Evolutionary conservation across 2,888 invertebrate species (phyloP).

Genomic region (Morpho deidamia): DNA sequence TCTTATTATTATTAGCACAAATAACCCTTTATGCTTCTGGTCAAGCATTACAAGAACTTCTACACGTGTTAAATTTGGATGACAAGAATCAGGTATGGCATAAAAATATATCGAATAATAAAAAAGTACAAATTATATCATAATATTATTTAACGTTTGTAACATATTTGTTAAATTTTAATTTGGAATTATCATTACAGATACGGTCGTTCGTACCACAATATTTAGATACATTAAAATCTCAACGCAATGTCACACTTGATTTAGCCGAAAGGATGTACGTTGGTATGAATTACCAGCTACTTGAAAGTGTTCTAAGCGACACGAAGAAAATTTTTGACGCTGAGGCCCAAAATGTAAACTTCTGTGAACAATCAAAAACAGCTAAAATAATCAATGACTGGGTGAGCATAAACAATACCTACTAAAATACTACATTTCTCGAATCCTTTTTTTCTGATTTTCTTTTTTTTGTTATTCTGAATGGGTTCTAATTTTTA

Average conservation of each 20-base stretch:
- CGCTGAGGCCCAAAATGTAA: constrained; percentile 28
- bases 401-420: constrained; percentile 22
- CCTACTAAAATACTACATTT: background rate
- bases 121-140: too few species aligned
- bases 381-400: constrained; percentile 27
- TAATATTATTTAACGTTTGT: too few species aligned
- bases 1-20: constrained; percentile 26
- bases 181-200: constrained; percentile 14
- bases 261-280: constrained; percentile 24
- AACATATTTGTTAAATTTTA: background rate
- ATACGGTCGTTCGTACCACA: constrained; percentile 21
- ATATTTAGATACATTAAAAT: constrained; percentile 20
- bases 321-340: constrained; percentile 23
- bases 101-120: background rate
- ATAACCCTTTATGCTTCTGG: constrained; percentile 24
- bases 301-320: constrained; percentile 19
- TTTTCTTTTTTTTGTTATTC: background rate
- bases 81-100: background rate
- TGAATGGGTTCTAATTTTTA: background rate
- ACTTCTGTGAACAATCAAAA: constrained; percentile 21
- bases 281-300: constrained; percentile 19
- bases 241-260: constrained; percentile 24
- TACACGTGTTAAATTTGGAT: constrained; percentile 22
- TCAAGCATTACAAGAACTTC: constrained; percentile 19
- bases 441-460: too few species aligned